Conservation (phyloP, 2,888 invertebrate genomes). For the Acrobasis suavella region DNA sequence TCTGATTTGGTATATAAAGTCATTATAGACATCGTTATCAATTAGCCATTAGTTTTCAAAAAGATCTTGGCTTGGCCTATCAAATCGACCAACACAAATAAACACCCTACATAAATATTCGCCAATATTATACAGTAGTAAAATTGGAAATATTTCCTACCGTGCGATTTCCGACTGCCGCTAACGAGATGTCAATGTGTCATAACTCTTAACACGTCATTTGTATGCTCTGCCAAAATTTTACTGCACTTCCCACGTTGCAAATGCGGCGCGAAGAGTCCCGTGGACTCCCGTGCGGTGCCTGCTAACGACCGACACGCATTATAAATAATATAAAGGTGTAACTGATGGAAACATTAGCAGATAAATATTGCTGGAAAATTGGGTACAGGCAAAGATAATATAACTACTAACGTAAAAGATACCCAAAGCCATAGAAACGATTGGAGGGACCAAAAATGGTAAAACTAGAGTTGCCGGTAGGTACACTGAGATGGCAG, state of each 20-base stretch:
- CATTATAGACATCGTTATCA: too few relatives aligned
- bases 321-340: constrained; percentile 2
- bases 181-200: constrained; percentile 21
- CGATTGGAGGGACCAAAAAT: too few relatives aligned
- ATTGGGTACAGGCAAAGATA: too few relatives aligned
- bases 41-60: too few relatives aligned
- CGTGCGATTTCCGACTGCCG: not conserved
- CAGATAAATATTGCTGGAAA: not conserved
- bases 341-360: not conserved
- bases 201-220: constrained; percentile 20
- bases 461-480: too few relatives aligned
- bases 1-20: too few relatives aligned
- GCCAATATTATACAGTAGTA: not conserved
- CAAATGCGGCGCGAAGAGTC: constrained; percentile 17
- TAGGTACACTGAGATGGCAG: too few relatives aligned
- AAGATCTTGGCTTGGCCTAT: too few relatives aligned
- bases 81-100: too few relatives aligned
- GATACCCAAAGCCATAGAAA: too few relatives aligned
- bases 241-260: constrained; percentile 21
- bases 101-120: not conserved
- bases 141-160: not conserved
- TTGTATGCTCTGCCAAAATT: constrained; percentile 24
- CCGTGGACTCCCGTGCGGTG: constrained; percentile 15
- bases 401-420: too few relatives aligned
- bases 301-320: constrained; percentile 10